Base-by-base conservation (phyloP, 2,113 vertebrate species). In the Oxyruncus cristatus region DNA sequence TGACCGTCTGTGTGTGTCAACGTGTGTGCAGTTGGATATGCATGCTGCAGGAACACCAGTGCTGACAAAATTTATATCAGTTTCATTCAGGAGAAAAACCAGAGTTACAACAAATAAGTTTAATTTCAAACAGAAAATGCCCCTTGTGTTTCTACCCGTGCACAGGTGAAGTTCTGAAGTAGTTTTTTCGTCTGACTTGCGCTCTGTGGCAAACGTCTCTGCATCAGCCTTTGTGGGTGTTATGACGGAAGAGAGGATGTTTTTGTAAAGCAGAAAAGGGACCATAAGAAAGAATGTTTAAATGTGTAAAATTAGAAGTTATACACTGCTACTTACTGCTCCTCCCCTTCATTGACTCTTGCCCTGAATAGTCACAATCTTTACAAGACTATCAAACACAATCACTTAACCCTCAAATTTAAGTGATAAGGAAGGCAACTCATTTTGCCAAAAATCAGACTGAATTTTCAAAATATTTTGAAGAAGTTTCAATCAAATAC, bases 381-480 rank as follows among this genome's bases (percentile, higher is more conserved):
- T 84, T 28, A 23, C 22, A 74, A 50, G 30, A 42, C 33, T 67
- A 61, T 47, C 12, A 89, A 65, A 56, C 15, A 90, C 73, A 90
- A 32, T 10, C 35, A 66, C 28, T 26, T 66, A 88, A 19, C 14
- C 6, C 39, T 44, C 66, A 55, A 63, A 88, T 67, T 49, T 56
- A 72, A 39, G 8, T 28, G 30, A 50, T 53, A 78, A 85, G 4
- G 32, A 62, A 85, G 23, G 32, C 33, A 81, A 81, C 15, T 6
- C 18, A 46, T 85, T 94, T 92, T 82, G 44, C 24, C 39, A 27
- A 68, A 63, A 30, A 77, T 65, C 47, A 41, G 21, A n/a, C 9
- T 55, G 50, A 71, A 52, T 59, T 86, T 88, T 92, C 50, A 91
- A 95, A 95, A 72, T 81, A 67, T 59, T 90, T 95, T 74, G 41